A percentile compares a stretch with the other conserved stretches of the same genome.
Conservation (phyloP, 2,888 invertebrate genomes). For the Parnassius smintheus region DNA sequence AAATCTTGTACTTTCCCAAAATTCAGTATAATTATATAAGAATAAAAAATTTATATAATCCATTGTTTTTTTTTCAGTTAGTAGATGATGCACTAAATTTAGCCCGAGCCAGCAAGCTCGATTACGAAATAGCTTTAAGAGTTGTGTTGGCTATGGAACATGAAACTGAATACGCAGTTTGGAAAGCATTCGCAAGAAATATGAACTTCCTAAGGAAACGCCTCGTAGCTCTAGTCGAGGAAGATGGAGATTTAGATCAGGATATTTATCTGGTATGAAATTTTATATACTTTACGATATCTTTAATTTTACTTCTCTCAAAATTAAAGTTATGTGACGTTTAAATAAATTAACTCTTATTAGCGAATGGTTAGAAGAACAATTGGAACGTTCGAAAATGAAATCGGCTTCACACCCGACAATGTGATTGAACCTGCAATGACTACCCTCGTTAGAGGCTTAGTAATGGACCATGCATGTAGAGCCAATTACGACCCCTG, state of each 20-base stretch:
- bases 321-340: too few relatives aligned
- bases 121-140: slow-evolving; percentile 84
- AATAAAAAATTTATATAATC: too few relatives aligned
- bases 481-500: slow-evolving; percentile 61
- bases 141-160: slow-evolving; percentile 85
- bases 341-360: background rate
- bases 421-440: slow-evolving; percentile 52
- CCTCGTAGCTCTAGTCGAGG: slow-evolving; percentile 45
- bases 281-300: too few relatives aligned
- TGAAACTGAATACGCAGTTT: slow-evolving; percentile 88
- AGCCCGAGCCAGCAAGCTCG: slow-evolving; percentile 83
- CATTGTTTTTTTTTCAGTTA: slow-evolving; percentile 65
- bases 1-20: too few relatives aligned
- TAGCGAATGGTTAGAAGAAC: slow-evolving; percentile 66
- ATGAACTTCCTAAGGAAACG: slow-evolving; percentile 67
- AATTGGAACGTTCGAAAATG: slow-evolving; percentile 49
- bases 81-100: slow-evolving; percentile 88
- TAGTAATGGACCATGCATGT: slow-evolving; percentile 74
- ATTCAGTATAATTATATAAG: too few relatives aligned
- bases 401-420: slow-evolving; percentile 59
- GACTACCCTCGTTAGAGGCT: slow-evolving; percentile 57
- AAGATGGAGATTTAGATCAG: slow-evolving; percentile 55
- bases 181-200: slow-evolving; percentile 79
- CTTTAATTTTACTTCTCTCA: too few relatives aligned
- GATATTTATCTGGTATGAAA: slow-evolving; percentile 63